Evolutionary conservation across 2,113 vertebrate species (phyloP).

Genomic region (Rafetus swinhoei): DNA sequence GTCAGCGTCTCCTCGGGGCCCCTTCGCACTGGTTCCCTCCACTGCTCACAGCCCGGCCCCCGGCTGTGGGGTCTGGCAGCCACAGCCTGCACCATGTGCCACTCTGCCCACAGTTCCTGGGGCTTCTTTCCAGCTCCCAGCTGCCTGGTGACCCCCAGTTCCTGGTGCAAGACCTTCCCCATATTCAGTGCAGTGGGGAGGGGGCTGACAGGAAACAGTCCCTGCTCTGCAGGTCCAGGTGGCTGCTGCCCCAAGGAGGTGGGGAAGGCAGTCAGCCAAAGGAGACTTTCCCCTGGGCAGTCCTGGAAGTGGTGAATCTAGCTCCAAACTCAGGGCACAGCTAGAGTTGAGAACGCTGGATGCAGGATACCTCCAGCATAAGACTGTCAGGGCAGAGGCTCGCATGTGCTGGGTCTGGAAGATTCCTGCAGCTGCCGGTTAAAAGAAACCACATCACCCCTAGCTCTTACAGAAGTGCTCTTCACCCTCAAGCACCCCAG

Average conservation of each 20-base stretch:
- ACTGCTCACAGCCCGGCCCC: not conserved
- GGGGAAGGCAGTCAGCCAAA: not conserved
- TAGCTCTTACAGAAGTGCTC: no score
- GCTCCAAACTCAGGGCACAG: not conserved
- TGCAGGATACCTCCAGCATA: not conserved
- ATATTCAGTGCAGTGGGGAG: no score
- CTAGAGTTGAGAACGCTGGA: not conserved
- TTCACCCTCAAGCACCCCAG: no score
- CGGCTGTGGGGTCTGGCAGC: not conserved
- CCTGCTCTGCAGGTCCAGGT: not conserved
- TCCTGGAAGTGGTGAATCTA: accelerated
- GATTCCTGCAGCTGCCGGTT: not conserved
- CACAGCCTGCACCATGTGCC: not conserved
- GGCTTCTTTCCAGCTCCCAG: not conserved
- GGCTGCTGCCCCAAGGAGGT: not conserved
- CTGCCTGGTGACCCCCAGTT: not conserved
- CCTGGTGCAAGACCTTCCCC: not conserved
- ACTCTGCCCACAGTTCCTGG: no score
- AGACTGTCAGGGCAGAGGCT: not conserved
- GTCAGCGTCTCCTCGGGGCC: no score
- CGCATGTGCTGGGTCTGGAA: not conserved
- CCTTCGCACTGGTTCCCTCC: not conserved
- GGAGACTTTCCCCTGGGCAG: not conserved
- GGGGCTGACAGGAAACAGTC: not conserved
- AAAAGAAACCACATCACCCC: not conserved